phyloP scores from a whole-genome alignment of 1,140 invertebrate species.

The Trichonephila clavata region DNA sequence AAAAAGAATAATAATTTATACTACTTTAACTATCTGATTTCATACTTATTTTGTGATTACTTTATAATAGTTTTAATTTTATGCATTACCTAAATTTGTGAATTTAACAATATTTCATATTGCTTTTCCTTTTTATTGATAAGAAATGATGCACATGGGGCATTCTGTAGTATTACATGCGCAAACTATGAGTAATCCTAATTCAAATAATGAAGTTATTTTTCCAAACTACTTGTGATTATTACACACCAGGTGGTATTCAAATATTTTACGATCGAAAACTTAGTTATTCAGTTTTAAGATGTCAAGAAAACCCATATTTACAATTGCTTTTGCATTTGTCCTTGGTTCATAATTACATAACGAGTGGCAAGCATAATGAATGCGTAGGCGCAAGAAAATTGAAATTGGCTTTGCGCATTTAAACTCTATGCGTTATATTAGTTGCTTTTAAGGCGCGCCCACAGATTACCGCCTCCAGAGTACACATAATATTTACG shows the following conservation, averaged over 20 bases:
- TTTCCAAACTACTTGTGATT: neutral
- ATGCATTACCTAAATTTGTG: too few species aligned
- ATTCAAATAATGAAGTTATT: too few species aligned
- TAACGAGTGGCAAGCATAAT: neutral
- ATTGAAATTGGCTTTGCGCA: neutral
- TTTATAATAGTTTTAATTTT: too few species aligned
- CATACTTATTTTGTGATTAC: too few species aligned
- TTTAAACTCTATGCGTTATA: neutral
- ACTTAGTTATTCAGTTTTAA: neutral
- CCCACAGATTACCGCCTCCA: neutral
- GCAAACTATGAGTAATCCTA: too few species aligned
- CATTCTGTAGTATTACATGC: too few species aligned
- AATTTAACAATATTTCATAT: too few species aligned
- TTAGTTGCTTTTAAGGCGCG: neutral
- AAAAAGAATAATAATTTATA: too few species aligned
- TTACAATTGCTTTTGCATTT: neutral
- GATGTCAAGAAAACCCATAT: neutral
- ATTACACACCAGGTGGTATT: neutral
- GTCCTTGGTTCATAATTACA: neutral
- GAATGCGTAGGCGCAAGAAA: neutral
- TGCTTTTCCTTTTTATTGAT: too few species aligned
- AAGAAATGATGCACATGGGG: too few species aligned
- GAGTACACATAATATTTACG: neutral
- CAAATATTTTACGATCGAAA: neutral
- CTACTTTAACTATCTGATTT: too few species aligned